Evolutionary conservation across 2,113 vertebrate genomes (phyloP).

Genomic region (Phrynocephalus versicolor): DNA sequence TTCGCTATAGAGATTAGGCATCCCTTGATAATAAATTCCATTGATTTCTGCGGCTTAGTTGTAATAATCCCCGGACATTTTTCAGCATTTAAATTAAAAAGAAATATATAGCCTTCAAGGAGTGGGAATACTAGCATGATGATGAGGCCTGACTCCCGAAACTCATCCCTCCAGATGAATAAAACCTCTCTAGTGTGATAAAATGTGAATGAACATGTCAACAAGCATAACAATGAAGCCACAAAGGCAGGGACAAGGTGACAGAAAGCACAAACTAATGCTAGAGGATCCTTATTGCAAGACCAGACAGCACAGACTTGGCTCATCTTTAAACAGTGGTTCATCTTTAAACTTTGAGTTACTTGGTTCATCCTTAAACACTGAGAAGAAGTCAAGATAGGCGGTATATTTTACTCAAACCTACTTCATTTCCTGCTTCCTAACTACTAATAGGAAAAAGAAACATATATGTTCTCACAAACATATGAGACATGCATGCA

Average conservation of each 20-base stretch:
- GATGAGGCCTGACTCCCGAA: constrained; percentile 67
- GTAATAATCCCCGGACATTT: constrained; percentile 72
- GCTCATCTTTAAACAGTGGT: too few relatives aligned
- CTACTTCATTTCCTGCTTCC: too few relatives aligned
- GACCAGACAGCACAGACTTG: constrained; percentile 51
- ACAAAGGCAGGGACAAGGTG: constrained; percentile 57
- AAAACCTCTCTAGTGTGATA: constrained; percentile 51
- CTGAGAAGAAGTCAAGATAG: constrained; percentile 43
- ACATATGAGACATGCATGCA: not conserved
- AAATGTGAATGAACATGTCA: constrained; percentile 71
- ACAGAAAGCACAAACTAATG: constrained; percentile 54
- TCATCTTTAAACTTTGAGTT: too few relatives aligned
- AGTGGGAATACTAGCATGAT: constrained; percentile 66
- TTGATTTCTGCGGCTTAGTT: constrained; percentile 79
- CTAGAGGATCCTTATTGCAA: constrained; percentile 41
- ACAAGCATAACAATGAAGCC: constrained; percentile 54
- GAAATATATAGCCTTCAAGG: constrained; percentile 72
- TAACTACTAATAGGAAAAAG: not conserved
- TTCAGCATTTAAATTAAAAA: constrained; percentile 82
- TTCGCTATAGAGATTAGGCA: constrained; percentile 82
- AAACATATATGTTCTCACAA: not conserved
- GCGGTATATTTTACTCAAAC: too few relatives aligned
- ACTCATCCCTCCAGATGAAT: constrained; percentile 62
- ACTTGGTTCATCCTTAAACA: constrained; percentile 35
- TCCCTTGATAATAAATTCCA: constrained; percentile 84